Evolutionary conservation across 2,113 vertebrate genomes (phyloP).

Genomic region (Rhegmatorhina hoffmannsi): DNA sequence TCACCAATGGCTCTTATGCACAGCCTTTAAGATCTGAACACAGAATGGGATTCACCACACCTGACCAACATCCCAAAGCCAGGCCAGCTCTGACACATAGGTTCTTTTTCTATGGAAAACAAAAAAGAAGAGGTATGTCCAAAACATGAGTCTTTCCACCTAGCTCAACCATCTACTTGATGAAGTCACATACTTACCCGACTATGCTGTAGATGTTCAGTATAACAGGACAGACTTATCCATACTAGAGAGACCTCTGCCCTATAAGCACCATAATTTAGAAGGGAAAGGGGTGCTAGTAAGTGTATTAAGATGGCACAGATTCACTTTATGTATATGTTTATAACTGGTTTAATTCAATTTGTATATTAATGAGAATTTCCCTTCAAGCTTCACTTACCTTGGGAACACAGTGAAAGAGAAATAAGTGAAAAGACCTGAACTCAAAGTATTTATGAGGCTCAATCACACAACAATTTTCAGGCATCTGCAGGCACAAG

Average conservation of each 20-base stretch:
- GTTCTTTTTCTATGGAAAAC: not conserved
- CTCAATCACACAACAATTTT: not conserved
- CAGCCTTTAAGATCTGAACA: not conserved
- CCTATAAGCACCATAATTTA: not conserved
- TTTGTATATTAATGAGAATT: not conserved
- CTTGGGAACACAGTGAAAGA: not conserved
- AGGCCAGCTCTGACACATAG: not conserved
- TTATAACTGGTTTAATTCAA: not conserved
- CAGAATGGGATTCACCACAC: not conserved
- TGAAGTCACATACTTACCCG: not conserved
- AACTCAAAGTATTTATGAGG: not conserved
- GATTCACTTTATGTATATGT: not conserved
- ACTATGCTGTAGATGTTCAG: not conserved
- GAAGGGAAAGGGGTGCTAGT: accelerated
- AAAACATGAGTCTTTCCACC: not conserved
- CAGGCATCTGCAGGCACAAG: not conserved
- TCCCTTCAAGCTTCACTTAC: not conserved
- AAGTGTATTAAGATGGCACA: not conserved
- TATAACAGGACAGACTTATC: not conserved
- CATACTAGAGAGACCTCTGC: not conserved
- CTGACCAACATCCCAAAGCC: not conserved
- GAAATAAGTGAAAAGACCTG: not conserved
- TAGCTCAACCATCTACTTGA: not conserved
- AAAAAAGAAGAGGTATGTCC: not conserved
- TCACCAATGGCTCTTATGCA: not conserved